Evolutionary conservation across 2,888 invertebrate genomes (phyloP), one percentile per base, ranked within the genome.

Genomic region (Heliconius ismenius): DNA sequence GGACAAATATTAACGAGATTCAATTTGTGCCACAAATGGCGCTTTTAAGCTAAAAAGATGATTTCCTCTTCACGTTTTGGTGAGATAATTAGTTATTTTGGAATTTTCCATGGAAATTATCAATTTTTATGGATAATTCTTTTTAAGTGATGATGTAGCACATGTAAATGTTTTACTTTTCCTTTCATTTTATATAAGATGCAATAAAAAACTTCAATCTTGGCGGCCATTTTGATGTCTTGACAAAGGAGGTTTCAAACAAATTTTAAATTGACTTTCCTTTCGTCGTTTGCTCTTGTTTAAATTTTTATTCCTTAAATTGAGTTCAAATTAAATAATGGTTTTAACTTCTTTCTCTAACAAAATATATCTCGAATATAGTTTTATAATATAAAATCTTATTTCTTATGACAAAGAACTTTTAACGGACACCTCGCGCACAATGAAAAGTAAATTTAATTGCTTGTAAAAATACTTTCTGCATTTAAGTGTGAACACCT

Each of bases 201-300:
- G 15, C 43, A 43, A 43, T 43, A 43, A 15, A 43, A 43, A 43
- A 15, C 43, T 32, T 32, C 32, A 43, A 54, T 21, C 9, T 54
- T 60, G 24, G 24, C 60, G 24, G n/a, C 39, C n/a, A 65, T 65
- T n/a, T n/a, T 39, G 39, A 39, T 24, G 24, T 18, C 2, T 69
- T 69, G 49, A 69, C 69, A 21, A 69, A 54, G 68, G 68, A 68
- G 49, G 69, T 54, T 54, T 54, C 49, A 54, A 18, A 54, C 43
- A 28, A 69, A 54, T 28, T 28, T 49, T 28, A 28, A 69, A 69
- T 21, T 26, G 10, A 28, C 21, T 32, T 49, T 21, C 28, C 4
- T 69, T 69, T 69, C 6, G 21, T 49, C 28, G 11, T 39, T 65
- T 28, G 26, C 11, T 43, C 15, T 43, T 43, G 26, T 39, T 24